A percentile compares a stretch with the other conserved stretches of the same genome.
Conservation (phyloP, 2,888 invertebrate species). For the Mythimna lalbum region DNA sequence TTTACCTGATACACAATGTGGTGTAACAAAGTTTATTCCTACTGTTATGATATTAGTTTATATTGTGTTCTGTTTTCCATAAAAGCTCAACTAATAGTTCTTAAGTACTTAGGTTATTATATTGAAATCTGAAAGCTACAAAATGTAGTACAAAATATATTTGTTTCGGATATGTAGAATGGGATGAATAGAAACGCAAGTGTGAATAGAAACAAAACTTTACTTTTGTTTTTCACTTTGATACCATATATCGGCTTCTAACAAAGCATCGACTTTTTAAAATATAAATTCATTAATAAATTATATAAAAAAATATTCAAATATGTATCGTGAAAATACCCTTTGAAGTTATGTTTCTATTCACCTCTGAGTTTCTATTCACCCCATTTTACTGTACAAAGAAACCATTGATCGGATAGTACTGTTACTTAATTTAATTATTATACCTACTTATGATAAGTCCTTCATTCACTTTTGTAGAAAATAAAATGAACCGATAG, state of each 20-base stretch:
- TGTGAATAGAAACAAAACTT: no score
- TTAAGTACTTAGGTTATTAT: constrained; percentile 18
- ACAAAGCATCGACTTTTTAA: no score
- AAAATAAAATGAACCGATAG: constrained; percentile 50
- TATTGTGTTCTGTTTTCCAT: constrained; percentile 24
- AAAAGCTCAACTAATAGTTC: constrained; percentile 40
- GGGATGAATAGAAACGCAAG: no score
- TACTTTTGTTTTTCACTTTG: no score
- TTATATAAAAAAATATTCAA: no score
- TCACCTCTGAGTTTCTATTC: no score
- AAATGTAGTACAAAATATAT: constrained; percentile 42
- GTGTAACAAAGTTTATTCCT: constrained; percentile 8
- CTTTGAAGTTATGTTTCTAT: no score
- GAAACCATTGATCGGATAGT: constrained; percentile 16
- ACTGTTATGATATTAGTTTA: constrained; percentile 1
- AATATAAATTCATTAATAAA: no score
- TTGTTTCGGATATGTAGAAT: neutral
- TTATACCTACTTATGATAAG: neutral
- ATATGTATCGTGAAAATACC: no score
- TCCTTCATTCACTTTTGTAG: constrained; percentile 63
- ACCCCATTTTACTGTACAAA: no score
- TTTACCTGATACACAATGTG: constrained; percentile 26
- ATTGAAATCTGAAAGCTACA: constrained; percentile 12
- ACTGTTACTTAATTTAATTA: constrained; percentile 19
- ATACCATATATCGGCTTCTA: no score